A percentile compares a stretch with the other conserved stretches of the same genome.
Evolutionary conservation across 2,113 vertebrate genomes (phyloP).

Genomic region (Axis porcinus): DNA sequence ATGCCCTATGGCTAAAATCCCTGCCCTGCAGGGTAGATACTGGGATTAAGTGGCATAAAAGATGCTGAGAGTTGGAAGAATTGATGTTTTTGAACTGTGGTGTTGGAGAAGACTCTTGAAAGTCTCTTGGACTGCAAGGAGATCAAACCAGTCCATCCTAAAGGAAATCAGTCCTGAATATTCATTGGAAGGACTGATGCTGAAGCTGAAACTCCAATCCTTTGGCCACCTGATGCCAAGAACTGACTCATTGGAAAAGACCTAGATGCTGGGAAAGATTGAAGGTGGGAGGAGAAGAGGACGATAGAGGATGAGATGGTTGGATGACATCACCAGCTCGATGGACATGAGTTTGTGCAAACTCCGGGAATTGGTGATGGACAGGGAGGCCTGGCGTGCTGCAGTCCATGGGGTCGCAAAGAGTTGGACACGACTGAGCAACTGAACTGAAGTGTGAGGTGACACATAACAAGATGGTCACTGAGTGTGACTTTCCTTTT

Average conservation of each 20-base stretch:
- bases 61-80: background rate
- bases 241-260: background rate
- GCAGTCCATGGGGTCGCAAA: fast-evolving
- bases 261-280: background rate
- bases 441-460: background rate
- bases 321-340: background rate
- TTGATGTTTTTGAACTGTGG: background rate
- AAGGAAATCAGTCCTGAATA: background rate
- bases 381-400: background rate
- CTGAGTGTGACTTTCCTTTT: background rate
- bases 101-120: background rate
- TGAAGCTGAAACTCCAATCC: background rate
- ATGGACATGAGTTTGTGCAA: background rate
- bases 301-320: background rate
- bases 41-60: background rate
- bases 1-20: background rate
- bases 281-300: background rate
- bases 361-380: background rate
- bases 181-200: background rate
- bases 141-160: background rate
- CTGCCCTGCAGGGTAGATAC: background rate
- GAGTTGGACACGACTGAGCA: background rate
- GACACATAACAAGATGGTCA: background rate
- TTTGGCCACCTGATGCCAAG: background rate
- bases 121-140: background rate